Evolutionary conservation across 2,888 invertebrate genomes (phyloP), one percentile per base, ranked within the genome.

Genomic region (Hypena proboscidalis): DNA sequence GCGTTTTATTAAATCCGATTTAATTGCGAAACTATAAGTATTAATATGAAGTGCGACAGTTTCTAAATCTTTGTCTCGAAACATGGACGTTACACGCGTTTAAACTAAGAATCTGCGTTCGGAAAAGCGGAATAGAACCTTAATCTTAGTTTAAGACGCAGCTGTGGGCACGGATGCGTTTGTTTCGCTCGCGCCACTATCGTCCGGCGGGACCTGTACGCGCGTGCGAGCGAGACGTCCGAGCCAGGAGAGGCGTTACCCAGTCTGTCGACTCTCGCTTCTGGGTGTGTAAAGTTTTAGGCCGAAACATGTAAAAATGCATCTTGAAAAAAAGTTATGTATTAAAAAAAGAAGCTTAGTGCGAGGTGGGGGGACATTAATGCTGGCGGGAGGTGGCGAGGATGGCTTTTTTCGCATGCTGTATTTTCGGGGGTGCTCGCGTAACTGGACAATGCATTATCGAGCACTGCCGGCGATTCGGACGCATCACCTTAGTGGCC

Each of bases 261-360:
- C 70, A 45, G 78, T 82, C 70, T 74, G 63, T 83, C 86, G 68
- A 74, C 77, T 79, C 78, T 58, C 70, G 57, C 87, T 77, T 72
- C 80, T 88, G 90, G 90, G 89, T 88, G 90, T 89, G 90, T 89
- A 90, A 90, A 90, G 89, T 90, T 90, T 90, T 90, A 90, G 90
- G 89, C 89, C 89, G 88, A 89, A 90, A 90, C 90, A 88, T 90
- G 90, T 90, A 90, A 90, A 90, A 90, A 90, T 90, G 90, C 90
- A 90, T 90, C 90, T 90, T 90, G 89, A 89, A 90, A 90, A 90
- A 90, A 90, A 90, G 90, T 90, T 90, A 90, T 90, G 90, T 90
- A 90, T 90, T 90, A 86, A 90, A 90, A 90, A 90, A 90, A 90
- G 90, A 90, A 87, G 83, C 83, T 88, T 87, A 88, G 90, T 89